Base-by-base conservation (phyloP, 2,113 vertebrate species). In the Delphinus delphis region DNA sequence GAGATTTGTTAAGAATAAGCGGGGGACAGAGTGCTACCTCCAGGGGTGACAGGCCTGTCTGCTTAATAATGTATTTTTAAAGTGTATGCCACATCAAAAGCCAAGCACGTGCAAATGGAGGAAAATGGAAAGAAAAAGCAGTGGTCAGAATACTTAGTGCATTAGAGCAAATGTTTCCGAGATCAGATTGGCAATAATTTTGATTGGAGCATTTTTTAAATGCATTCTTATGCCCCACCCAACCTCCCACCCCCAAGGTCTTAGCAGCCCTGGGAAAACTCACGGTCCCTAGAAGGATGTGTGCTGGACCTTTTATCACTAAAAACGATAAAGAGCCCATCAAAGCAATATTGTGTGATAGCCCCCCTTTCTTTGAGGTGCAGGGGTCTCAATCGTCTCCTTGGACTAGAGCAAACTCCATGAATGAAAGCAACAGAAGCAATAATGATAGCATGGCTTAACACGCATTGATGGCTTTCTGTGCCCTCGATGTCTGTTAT, bases 1-100 rank as follows among this genome's bases (percentile, higher is more conserved):
- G 97, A 98, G 98, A 98, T 98, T 98, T 98, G 98, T 98, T 98
- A 97, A 97, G 97, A 98, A 98, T 97, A 98, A 98, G 97, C 96
- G 96, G 97, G 97, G 97, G 98, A 97, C 96, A 97, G 97, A 92
- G 87, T 97, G 97, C 97, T 97, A 97, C 97, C 98, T 97, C 97
- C 96, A 88, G 97, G 98, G 97, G 97, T 98, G 97, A 89, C 2
- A 21, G 97, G 98, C 98, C 97, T 96, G 93, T 98, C 98, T 98
- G 84, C 97, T 98, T 98, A 98, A 98, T 98, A 98, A 98, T 98
- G 98, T 98, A 95, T 98, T 97, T 98, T 55, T 98, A 83, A 98
- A 98, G 97, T 92, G 50, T 17, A 9, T 97, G 96, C 97, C 96
- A 97, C 97, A 98, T 98, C 98, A 98, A 98, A 98, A 98, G 97